A percentile compares a stretch with the other conserved stretches of the same genome.
Conservation (phyloP, 2,113 vertebrate species). For the Caracal caracal region DNA sequence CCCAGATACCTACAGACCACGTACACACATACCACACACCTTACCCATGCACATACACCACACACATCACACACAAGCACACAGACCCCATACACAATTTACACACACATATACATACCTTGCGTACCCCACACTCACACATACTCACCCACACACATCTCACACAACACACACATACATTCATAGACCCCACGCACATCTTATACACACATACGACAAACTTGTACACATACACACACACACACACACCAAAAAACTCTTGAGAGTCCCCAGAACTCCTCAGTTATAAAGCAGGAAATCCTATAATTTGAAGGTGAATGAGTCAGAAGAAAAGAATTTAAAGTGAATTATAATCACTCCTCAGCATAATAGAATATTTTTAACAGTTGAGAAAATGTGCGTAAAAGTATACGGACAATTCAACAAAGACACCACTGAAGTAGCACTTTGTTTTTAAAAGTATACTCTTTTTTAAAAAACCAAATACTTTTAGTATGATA, state of each 20-base stretch:
- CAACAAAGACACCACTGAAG: neutral
- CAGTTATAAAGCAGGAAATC: neutral
- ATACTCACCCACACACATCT: neutral
- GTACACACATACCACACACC: neutral
- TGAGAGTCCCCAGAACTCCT: neutral
- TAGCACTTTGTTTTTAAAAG: neutral
- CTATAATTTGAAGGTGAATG: neutral
- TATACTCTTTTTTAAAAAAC: neutral
- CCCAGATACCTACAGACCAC: neutral
- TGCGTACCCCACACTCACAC: neutral
- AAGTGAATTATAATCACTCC: neutral
- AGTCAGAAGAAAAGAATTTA: neutral
- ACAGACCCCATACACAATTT: neutral
- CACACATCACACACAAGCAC: neutral
- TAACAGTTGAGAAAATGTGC: neutral
- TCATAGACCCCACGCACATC: neutral
- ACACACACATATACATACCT: neutral
- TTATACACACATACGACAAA: neutral
- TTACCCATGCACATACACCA: neutral
- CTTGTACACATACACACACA: neutral
- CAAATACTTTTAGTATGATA: neutral
- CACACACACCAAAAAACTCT: neutral
- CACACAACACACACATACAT: neutral
- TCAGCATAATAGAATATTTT: conserved; percentile 12
- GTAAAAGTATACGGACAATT: neutral